phyloP scores from a whole-genome alignment of 2,113 vertebrate genomes.

The Azemiops feae region DNA sequence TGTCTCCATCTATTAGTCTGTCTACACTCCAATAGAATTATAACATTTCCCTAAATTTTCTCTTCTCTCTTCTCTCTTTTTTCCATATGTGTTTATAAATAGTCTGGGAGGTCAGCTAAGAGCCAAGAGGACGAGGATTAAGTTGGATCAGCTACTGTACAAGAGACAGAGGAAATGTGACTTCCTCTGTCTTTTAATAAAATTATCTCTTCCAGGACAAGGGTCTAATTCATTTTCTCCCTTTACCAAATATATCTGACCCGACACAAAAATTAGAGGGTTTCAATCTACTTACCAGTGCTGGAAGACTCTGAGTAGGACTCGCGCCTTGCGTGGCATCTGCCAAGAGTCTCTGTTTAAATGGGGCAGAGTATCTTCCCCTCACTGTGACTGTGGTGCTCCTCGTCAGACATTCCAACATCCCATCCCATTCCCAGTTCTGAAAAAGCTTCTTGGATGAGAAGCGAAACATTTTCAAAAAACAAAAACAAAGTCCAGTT shows the following conservation, averaged over 20 bases:
- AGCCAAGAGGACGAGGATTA: not conserved
- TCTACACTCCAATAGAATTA: not conserved
- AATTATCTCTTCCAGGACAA: conserved; percentile 6
- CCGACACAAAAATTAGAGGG: too few relatives aligned
- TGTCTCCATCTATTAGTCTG: not conserved
- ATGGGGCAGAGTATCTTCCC: too few relatives aligned
- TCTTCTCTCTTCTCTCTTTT: not conserved
- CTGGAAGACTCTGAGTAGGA: too few relatives aligned
- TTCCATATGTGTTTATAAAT: not conserved
- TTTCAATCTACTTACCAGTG: too few relatives aligned
- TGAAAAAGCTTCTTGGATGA: too few relatives aligned
- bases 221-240: conserved; percentile 43
- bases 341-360: too few relatives aligned
- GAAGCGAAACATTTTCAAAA: too few relatives aligned
- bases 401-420: too few relatives aligned
- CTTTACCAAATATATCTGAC: conserved; percentile 20
- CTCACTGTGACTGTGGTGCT: too few relatives aligned
- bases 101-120: not conserved
- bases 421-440: too few relatives aligned
- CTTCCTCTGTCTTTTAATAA: rapidly evolving
- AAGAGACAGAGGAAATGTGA: conserved; percentile 16
- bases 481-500: too few relatives aligned
- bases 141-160: conserved; percentile 18
- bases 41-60: not conserved
- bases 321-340: too few relatives aligned